Evolutionary conservation across 2,113 vertebrate genomes (phyloP).

Genomic region (Grammomys surdaster): DNA sequence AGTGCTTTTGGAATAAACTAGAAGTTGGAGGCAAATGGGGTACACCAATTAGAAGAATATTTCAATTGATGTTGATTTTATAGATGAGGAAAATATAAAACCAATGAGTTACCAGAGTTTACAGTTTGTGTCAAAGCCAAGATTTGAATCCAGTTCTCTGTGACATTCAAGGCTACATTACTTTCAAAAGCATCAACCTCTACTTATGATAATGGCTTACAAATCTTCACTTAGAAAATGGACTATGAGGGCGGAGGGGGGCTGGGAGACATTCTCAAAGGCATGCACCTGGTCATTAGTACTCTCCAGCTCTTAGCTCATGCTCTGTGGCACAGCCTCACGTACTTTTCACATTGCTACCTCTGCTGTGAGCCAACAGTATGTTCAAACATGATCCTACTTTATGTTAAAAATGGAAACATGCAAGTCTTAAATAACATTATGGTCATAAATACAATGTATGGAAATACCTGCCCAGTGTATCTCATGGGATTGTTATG

Average conservation of each 20-base stretch:
- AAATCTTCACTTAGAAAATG: not conserved
- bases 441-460: slow-evolving; percentile 29
- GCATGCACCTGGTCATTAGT: not conserved
- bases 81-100: slow-evolving; percentile 39
- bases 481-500: slow-evolving; percentile 24
- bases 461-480: slow-evolving; percentile 17
- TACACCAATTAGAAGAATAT: not conserved
- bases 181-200: not conserved
- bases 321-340: not conserved
- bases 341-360: not conserved
- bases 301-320: not conserved
- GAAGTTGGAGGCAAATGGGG: not conserved
- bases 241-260: not conserved
- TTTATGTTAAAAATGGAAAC: slow-evolving; percentile 62
- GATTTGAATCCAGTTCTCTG: slow-evolving; percentile 60
- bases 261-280: not conserved
- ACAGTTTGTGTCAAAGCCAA: not conserved
- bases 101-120: not conserved
- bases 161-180: not conserved
- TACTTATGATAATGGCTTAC: not conserved
- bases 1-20: not conserved
- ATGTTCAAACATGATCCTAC: slow-evolving; percentile 17
- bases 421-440: slow-evolving; percentile 56
- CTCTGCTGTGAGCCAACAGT: slow-evolving; percentile 35
- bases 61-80: slow-evolving; percentile 41